Base-by-base conservation (phyloP, 2,797 vertebrate genomes). In the Mormyrops attenuatus region DNA sequence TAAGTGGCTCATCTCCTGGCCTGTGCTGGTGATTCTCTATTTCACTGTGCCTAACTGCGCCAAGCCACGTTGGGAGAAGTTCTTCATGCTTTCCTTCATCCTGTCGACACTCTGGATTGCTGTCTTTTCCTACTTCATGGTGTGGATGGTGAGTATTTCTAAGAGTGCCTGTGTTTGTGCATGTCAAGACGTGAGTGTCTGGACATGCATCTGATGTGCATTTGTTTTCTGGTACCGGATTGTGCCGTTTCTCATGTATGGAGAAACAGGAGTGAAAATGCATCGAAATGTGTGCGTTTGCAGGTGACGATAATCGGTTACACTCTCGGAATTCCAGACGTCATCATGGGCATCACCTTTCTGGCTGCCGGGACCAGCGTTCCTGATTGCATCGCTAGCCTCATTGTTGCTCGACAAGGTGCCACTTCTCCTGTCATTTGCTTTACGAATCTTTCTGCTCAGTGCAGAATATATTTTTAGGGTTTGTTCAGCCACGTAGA, bases 311-410 rank as follows among this genome's bases (percentile, higher is more conserved):
- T 97, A 47, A 96, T 96, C 22, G 97, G 97, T 88, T 97, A 96
- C 92, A 97, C 97, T 0, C 94, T 97, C 6, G 97, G 96, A 80
- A 96, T 97, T 87, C 97, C 97, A 0, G 97, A 97, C 17, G 96
- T 97, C 89, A 97, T 97, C 93, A 97, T 97, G 97, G 97, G 97
- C 86, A 97, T 97, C 90, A 97, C 97, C 52, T 97, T 97, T 91
- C 94, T 97, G 91, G 97, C 97, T 3, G 97, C 97, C 7, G 97
- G 97, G 92, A 97, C 97, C 3, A 97, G 97, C 0, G 96, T 97
- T 47, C 97, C 97, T 26, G 97, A 97, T 94, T 97, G 97, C 93
- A 97, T 97, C 95, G 96, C 97, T 91, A 97, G 97, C 90, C 91
- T 97, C 87, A 97, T 97, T 22, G 97, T 97, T 90, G 96, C 96